Conservation (phyloP, 1,140 invertebrate species). For the Patella vulgata region DNA sequence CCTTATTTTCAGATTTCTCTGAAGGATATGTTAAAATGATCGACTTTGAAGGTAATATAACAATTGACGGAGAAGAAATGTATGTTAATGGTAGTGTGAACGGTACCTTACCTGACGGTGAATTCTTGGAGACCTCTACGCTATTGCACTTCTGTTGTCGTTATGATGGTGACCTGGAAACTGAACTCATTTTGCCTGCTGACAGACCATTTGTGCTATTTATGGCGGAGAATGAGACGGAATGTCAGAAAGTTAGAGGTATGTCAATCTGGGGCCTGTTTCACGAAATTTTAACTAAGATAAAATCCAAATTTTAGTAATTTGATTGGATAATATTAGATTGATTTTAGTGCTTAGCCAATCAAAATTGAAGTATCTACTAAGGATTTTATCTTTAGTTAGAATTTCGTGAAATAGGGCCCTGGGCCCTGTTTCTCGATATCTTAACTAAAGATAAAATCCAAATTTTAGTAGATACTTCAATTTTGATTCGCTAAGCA, state of each 20-base stretch:
- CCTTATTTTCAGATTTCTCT: slow-evolving; percentile 10
- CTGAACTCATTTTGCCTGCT: slow-evolving; percentile 25
- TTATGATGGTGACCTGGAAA: slow-evolving; percentile 22
- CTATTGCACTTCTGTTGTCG: slow-evolving; percentile 32
- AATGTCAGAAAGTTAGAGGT: slow-evolving; percentile 39
- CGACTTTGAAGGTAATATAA: slow-evolving; percentile 7
- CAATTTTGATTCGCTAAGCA: too few species aligned
- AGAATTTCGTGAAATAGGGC: too few species aligned
- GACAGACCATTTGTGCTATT: slow-evolving; percentile 30
- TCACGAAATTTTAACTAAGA: too few species aligned
- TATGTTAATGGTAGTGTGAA: not conserved
- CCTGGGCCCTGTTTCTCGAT: too few species aligned
- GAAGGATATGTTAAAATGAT: slow-evolving; percentile 23
- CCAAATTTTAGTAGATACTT: too few species aligned
- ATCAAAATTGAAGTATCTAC: too few species aligned
- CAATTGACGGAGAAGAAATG: not conserved
- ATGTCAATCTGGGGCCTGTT: too few species aligned
- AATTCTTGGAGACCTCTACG: slow-evolving; percentile 13
- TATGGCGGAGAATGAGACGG: slow-evolving; percentile 15
- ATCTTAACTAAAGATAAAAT: too few species aligned
- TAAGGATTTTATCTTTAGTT: too few species aligned
- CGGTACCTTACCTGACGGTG: slow-evolving; percentile 30
- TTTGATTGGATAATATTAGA: too few species aligned
- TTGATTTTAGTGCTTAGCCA: too few species aligned
- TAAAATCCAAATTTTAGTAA: too few species aligned